These are phyloP conservation scores for Metopia argyrocephala DNA, from an alignment of 2,888 invertebrate species.

Conservation along the genomic window DNA sequence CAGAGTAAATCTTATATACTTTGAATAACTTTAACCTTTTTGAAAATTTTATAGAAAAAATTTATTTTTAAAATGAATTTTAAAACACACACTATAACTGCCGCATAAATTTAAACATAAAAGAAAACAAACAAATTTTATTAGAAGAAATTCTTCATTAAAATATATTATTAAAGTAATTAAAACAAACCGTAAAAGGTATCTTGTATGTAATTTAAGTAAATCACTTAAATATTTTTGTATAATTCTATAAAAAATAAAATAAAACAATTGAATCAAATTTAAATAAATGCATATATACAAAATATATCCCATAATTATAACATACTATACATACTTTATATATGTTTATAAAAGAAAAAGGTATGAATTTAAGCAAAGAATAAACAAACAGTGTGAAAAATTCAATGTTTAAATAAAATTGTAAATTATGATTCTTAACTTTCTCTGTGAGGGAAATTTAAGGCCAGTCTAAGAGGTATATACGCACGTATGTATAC, in stretches of 20 bases:
- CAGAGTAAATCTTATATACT: too few relatives aligned
- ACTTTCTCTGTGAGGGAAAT: too few relatives aligned
- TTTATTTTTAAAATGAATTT: slow-evolving; percentile 55
- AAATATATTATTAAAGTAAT: slow-evolving; percentile 3
- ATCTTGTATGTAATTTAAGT: slow-evolving; percentile 45
- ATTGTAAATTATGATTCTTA: too few relatives aligned
- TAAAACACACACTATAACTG: not conserved
- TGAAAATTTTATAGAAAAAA: slow-evolving; percentile 14
- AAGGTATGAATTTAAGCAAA: not conserved
- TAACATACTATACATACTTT: too few relatives aligned
- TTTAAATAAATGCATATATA: slow-evolving; percentile 4
- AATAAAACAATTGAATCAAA: slow-evolving; percentile 21
- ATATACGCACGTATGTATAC: too few relatives aligned
- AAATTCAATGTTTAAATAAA: too few relatives aligned
- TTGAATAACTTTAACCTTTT: too few relatives aligned
- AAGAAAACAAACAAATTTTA: not conserved
- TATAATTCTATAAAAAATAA: slow-evolving; percentile 42
- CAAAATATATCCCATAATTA: slow-evolving; percentile 39
- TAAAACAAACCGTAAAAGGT: slow-evolving; percentile 15
- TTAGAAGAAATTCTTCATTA: slow-evolving; percentile 10
- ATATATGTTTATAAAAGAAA: not conserved
- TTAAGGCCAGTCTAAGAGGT: too few relatives aligned
- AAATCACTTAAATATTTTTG: slow-evolving; percentile 59
- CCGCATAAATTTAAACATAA: not conserved
- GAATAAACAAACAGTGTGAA: not conserved